Evolutionary conservation across 2,113 vertebrate genomes (phyloP), one percentile per base, ranked within the genome.

Genomic region (Mugil cephalus): DNA sequence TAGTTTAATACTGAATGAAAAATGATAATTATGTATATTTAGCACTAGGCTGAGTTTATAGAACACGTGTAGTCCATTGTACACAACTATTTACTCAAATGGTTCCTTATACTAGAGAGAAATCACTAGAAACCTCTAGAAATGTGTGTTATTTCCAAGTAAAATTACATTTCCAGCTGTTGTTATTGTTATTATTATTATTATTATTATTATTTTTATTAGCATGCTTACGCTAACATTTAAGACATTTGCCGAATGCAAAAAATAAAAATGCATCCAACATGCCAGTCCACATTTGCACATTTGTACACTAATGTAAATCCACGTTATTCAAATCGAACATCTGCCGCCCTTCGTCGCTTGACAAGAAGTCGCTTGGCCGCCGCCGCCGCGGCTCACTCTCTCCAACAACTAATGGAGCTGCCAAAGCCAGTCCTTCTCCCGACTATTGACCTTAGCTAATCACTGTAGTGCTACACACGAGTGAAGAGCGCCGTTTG

Each of bases 391-490:
- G n/a, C n/a, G 24, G 66, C n/a, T 36, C 15, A 67, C 62, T 74
- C 71, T 51, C 53, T 84, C 50, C 13, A 79, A 58, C 36, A 70
- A 34, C 58, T 74, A 58, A 75, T 69, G 24, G 42, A 84, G 80
- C 78, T 66, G 40, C 60, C 55, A 77, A 53, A 82, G 74, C 52
- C 74, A 63, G 79, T 73, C 77, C 62, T 77, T 42, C 81, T 74
- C 10, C 5, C 17, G 7, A 69, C 79, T 64, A 67, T 88, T 91
- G 91, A 89, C 90, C 86, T 87, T 73, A 40, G 15, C 84, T 90
- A 93, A 93, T 93, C 91, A 93, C 64, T 46, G 43, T 82, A 87
- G 85, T 81, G 86, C 86, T 67, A 9, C 69, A 58, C 45, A 59
- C n/a, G 19, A 89, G 77, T 75, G 74, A 39, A 77, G 84, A 69